Conservation (phyloP, 2,113 vertebrate genomes). For the human region GRCh38 chr4:17204501-17205000, state of each 20-base stretch:
- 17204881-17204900: conserved; percentile 74
- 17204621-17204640: not conserved
- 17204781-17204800: conserved; percentile 83
- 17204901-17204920: conserved; percentile 72
- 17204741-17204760: conserved; percentile 79
- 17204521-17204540: not conserved
- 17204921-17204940: conserved; percentile 73
- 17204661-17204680: conserved; percentile 60
- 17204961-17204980: conserved; percentile 74
- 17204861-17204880: conserved; percentile 44
- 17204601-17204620: not conserved
- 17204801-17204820: conserved; percentile 85
- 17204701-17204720: conserved; percentile 53
- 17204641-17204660: conserved; percentile 19
- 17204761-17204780: conserved; percentile 86
- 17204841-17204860: conserved; percentile 43
- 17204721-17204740: conserved; percentile 81
- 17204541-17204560: not conserved
- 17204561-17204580: not conserved
- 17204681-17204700: conserved; percentile 31
- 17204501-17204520: not conserved
- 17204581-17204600: conserved; percentile 14
- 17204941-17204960: conserved; percentile 70
- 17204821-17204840: conserved; percentile 56
- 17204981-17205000: conserved; percentile 66